phyloP scores from a whole-genome alignment of 2,113 vertebrate species.

The Sander vitreus region DNA sequence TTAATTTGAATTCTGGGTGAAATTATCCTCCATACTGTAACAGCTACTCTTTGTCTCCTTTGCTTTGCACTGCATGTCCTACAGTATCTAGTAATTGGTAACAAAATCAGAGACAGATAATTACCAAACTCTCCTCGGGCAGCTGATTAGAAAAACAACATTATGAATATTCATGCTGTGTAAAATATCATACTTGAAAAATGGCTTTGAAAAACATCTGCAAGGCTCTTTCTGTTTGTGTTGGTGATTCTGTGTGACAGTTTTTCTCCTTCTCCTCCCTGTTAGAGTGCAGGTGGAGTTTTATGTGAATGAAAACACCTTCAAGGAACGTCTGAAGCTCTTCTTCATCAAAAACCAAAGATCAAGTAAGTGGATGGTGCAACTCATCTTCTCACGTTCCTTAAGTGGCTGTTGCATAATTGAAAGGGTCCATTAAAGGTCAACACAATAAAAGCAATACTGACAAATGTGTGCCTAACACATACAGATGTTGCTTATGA shows the following conservation, averaged over 20 bases:
- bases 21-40: neutral
- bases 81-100: conserved; percentile 16
- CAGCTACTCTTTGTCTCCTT: conserved; percentile 14
- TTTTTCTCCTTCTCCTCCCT: conserved; percentile 22
- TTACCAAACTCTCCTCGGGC: conserved; percentile 34
- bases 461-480: neutral
- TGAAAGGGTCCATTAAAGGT: neutral
- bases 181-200: neutral
- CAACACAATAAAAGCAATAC: neutral
- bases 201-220: conserved; percentile 2
- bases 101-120: conserved; percentile 50
- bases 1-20: neutral
- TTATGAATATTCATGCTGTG: conserved; percentile 47
- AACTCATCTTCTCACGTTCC: neutral
- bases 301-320: conserved; percentile 90
- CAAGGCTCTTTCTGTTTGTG: neutral
- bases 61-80: neutral
- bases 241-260: neutral
- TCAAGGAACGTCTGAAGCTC: conserved; percentile 89
- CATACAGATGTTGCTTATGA: neutral
- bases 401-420: neutral
- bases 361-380: conserved; percentile 84
- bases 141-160: conserved; percentile 46
- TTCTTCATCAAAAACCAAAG: conserved; percentile 92
- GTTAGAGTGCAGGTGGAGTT: conserved; percentile 88